Evolutionary conservation across 2,888 invertebrate genomes (phyloP).

Genomic region (Encarsia formosa): DNA sequence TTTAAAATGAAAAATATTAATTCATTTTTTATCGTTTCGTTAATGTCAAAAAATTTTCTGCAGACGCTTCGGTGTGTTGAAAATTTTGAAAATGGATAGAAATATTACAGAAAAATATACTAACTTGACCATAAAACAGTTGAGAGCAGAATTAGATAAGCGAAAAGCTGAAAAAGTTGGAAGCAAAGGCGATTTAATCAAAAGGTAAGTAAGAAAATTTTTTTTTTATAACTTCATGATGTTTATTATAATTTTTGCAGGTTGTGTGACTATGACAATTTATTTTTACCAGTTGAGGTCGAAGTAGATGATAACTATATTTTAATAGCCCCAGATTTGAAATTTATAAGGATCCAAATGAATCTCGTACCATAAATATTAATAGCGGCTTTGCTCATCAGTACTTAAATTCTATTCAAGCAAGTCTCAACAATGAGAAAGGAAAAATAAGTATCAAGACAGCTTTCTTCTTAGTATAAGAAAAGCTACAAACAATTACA

Average conservation of each 20-base stretch:
- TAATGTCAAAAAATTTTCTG: too few relatives aligned
- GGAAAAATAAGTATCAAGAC: background rate
- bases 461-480: background rate
- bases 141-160: background rate
- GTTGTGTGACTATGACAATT: background rate
- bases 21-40: too few relatives aligned
- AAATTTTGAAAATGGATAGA: too few relatives aligned
- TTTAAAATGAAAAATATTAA: too few relatives aligned
- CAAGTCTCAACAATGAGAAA: too few relatives aligned
- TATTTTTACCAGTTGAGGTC: background rate
- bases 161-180: background rate
- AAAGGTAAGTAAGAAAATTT: background rate
- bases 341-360: background rate
- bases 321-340: background rate
- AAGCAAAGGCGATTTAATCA: background rate
- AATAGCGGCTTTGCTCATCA: background rate
- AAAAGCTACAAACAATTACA: too few relatives aligned
- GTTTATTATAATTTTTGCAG: background rate
- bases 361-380: background rate
- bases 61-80: too few relatives aligned
- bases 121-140: background rate
- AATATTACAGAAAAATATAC: too few relatives aligned
- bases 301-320: background rate
- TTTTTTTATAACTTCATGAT: background rate
- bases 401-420: background rate